Evolutionary conservation across 2,888 invertebrate species (phyloP), one percentile per base, ranked within the genome.

Genomic region (Perdita meconis): DNA sequence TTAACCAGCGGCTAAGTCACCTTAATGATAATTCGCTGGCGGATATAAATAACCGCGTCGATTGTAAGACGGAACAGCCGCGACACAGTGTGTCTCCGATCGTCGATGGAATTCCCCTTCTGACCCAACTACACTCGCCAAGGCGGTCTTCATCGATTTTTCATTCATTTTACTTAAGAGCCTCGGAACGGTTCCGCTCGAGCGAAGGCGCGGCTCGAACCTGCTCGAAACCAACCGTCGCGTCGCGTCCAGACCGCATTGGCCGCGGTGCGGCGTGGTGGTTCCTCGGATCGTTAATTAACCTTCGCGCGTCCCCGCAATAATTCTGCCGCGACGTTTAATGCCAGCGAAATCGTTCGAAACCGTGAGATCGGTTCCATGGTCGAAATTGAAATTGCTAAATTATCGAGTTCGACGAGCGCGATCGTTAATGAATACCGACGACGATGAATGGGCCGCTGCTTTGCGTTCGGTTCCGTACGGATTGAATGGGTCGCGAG

Each of bases 91-190:
- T 22, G 16, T 2, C n/a, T 61, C 40, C 56, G 50, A 50, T 56
- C 47, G 47, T 16, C 51, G 6, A 19, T n/a, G 64, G 50, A 64
- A 70, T 60, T 55, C 55, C 50, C 10, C 16, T n/a, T 40, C 30
- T 22, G 38, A 42, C 59, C 51, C 12, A 16, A 10, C 40, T 6
- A 72, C 40, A 47, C 47, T 47, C 10, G 42, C 30, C 30, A 30
- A 30, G 30, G 30, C 6, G 10, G n/a, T 34, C 59, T 55, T 24
- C 30, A 71, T 75, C 65, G 74, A 59, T 60, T 71, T 71, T 75
- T 71, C 72, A 65, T 71, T 71, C 50, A 65, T 65, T 71, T 57
- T 40, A 24, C 63, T 72, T 57, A 51, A 71, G 70, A 57, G 34
- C 50, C 5, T 38, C n/a, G 24, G 26, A 16, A 50, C 19, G 22